Conservation (phyloP, 1,140 invertebrate genomes). For the Condylostylus longicornis region DNA sequence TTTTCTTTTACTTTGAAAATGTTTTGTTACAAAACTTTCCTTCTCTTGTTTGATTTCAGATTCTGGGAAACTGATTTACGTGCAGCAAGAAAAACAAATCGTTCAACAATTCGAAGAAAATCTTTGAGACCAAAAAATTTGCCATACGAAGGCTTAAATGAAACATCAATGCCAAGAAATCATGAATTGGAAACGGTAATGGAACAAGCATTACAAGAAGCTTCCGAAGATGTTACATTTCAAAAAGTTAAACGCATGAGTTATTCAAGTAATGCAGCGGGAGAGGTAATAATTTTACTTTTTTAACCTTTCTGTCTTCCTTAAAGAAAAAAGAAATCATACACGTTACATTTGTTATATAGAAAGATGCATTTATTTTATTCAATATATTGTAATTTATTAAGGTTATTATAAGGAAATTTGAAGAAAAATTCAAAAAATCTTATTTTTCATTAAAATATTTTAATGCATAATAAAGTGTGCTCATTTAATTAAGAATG, state of each 20-base stretch:
- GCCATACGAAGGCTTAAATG: conserved; percentile 20
- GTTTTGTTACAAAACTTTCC: neutral
- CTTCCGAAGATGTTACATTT: conserved; percentile 50
- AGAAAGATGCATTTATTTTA: neutral
- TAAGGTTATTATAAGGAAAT: too few species aligned
- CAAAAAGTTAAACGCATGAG: conserved; percentile 51
- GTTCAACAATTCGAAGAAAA: conserved; percentile 29
- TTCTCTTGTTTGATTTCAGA: conserved; percentile 10
- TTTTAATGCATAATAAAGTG: too few species aligned
- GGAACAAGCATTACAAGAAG: conserved; percentile 47
- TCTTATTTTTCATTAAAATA: too few species aligned
- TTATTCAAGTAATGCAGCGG: conserved; percentile 48
- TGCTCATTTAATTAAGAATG: too few species aligned
- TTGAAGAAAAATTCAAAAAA: too few species aligned
- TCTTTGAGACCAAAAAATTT: conserved; percentile 20
- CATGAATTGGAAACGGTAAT: conserved; percentile 38
- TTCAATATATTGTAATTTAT: too few species aligned
- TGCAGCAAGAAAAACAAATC: conserved; percentile 47
- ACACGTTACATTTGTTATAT: neutral
- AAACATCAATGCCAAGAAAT: conserved; percentile 19
- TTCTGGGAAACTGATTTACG: conserved; percentile 69
- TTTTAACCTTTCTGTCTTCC: neutral
- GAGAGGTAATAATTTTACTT: conserved; percentile 36
- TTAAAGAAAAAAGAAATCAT: neutral
- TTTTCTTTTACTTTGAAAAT: too few species aligned